Evolutionary conservation across 2,888 invertebrate genomes (phyloP).

Genomic region (Lordiphosa fenestrarum): DNA sequence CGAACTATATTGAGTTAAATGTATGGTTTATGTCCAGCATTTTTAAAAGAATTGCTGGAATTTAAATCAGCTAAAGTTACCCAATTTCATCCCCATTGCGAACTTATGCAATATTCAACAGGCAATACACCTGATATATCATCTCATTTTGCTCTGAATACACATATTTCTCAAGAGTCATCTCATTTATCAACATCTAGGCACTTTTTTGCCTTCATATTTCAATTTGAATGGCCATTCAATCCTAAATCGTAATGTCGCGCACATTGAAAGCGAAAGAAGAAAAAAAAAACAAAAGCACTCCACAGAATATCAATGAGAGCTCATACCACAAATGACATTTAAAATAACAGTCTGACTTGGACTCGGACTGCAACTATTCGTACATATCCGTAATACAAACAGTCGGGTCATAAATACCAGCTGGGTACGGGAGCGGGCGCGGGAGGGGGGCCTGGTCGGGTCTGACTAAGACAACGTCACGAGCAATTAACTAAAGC

Average conservation of each 20-base stretch:
- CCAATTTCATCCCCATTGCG: too few relatives aligned
- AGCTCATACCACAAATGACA: slow-evolving; percentile 51
- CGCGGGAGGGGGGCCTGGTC: too few relatives aligned
- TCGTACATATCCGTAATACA: slow-evolving; percentile 3
- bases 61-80: too few relatives aligned
- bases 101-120: too few relatives aligned
- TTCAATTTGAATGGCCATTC: slow-evolving; percentile 21
- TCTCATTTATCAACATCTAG: slow-evolving; percentile 10
- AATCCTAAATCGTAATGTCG: slow-evolving; percentile 48
- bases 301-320: slow-evolving; percentile 63
- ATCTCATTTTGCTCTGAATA: too few relatives aligned
- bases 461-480: slow-evolving; percentile 54
- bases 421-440: neutral
- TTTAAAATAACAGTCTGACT: slow-evolving; percentile 35
- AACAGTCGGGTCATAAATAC: slow-evolving; percentile 9
- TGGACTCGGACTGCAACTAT: slow-evolving; percentile 1
- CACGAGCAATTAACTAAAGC: slow-evolving; percentile 72
- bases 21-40: too few relatives aligned
- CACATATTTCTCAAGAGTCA: too few relatives aligned
- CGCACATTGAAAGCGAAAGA: slow-evolving; percentile 45
- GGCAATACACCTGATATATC: too few relatives aligned
- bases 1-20: too few relatives aligned
- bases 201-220: slow-evolving; percentile 26
- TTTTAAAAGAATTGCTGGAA: too few relatives aligned
- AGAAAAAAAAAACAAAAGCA: neutral